Conservation (phyloP, 2,113 vertebrate species). For the Crypturellus undulatus region DNA sequence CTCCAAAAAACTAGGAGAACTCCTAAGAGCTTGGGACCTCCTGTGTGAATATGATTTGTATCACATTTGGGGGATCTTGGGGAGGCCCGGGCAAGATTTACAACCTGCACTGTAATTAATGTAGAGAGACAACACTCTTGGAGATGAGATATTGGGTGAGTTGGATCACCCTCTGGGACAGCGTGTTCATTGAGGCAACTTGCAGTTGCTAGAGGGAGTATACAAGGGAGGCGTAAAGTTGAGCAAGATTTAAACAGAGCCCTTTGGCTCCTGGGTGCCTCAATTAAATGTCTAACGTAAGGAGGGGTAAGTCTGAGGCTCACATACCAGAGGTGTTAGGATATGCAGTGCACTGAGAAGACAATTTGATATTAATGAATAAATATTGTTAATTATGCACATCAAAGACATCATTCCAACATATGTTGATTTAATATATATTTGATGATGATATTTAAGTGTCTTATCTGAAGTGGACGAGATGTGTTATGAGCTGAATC, state of each 20-base stretch:
- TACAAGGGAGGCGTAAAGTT: neutral
- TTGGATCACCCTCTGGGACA: neutral
- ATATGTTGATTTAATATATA: neutral
- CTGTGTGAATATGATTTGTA: neutral
- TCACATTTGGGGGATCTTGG: neutral
- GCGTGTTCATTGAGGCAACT: neutral
- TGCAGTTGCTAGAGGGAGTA: neutral
- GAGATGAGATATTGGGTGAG: neutral
- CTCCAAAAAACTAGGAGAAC: neutral
- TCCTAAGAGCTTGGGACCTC: neutral
- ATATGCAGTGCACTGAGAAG: neutral
- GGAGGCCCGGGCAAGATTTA: neutral
- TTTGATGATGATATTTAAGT: neutral
- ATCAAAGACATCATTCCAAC: neutral
- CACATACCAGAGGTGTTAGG: neutral
- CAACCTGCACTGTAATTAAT: neutral
- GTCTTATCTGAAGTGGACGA: neutral
- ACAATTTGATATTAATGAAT: neutral
- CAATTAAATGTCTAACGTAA: neutral
- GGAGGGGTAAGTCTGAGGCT: neutral
- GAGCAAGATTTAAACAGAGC: constrained; percentile 1
- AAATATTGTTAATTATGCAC: neutral
- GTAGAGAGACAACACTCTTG: neutral
- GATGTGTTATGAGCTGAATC: neutral
- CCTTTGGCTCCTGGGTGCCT: neutral